Base-by-base conservation (phyloP, 2,797 vertebrate genomes). In the Myripristis murdjan region DNA sequence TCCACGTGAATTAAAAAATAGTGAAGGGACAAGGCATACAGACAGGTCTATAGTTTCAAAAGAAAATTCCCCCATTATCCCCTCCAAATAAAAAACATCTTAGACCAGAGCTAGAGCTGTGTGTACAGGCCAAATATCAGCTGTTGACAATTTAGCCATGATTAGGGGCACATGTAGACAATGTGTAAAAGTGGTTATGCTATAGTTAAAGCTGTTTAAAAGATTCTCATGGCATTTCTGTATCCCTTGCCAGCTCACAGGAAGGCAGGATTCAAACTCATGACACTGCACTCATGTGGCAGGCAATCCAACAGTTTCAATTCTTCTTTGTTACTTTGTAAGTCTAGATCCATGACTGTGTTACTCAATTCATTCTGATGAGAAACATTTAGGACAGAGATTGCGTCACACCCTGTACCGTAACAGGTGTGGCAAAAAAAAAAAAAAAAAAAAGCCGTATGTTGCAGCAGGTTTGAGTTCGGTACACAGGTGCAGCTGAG, bases 1-100 rank as follows among this genome's bases (percentile, higher is more conserved):
- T 70, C 57, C 58, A 69, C 83, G 70, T 76, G 39, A 56, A 78
- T 83, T 80, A 52, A 78, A 48, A 77, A 70, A 77, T 20, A 67
- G 69, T 75, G 55, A 60, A 10, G 37, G n/a, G 24, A 47, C 46
- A n/a, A 58, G 47, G 20, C 35, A 64, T 37, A 63, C 28, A 73
- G 53, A 51, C 46, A 44, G 48, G 62, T 37, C 47, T 53, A 23
- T n/a, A 39, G 47, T 18, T 70, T 53, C 14, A 15, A 4, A 39
- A 39, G 37, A 12, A 39, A 39, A 39, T 70, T 62, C 52, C 18
- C 53, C 33, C 22, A 28, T 64, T 33, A 31, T 11, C 23, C 49
- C 23, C 14, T 4, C 24, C 5, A 56, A 64, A 59, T 4, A 22
- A 39, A 33, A 20, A 39, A 18, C 23, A 56, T 26, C 69, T 53